Evolutionary conservation across 2,113 vertebrate species (phyloP).

Genomic region (Lipotes vexillifer): DNA sequence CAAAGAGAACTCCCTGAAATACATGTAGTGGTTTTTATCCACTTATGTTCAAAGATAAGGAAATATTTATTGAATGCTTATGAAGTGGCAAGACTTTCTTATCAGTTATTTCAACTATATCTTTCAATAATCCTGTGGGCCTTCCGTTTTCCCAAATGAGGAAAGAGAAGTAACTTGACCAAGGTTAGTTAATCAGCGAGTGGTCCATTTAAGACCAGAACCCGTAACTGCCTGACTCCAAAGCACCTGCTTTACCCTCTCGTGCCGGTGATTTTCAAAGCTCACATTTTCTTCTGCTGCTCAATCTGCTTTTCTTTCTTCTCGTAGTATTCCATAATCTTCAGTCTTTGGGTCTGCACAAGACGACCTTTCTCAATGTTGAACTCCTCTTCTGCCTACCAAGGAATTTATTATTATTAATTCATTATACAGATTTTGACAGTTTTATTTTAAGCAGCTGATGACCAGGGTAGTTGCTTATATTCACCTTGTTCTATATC

Average conservation of each 20-base stretch:
- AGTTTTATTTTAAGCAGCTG: background rate
- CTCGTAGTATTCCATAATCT: slow-evolving; percentile 99
- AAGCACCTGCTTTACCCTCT: background rate
- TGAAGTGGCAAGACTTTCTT: background rate
- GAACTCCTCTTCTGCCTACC: slow-evolving; percentile 98
- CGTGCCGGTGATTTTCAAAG: background rate
- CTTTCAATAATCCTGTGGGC: background rate
- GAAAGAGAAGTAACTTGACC: background rate
- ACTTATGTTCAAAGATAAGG: background rate
- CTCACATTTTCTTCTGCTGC: slow-evolving; percentile 98
- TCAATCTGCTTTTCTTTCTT: slow-evolving; percentile 99
- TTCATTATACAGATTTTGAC: background rate
- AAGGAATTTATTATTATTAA: slow-evolving; percentile 36
- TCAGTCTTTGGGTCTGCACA: slow-evolving; percentile 97
- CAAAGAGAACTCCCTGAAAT: background rate
- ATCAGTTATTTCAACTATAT: background rate
- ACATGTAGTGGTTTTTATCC: background rate
- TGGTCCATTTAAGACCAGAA: background rate
- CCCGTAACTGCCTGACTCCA: background rate
- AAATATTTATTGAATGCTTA: background rate
- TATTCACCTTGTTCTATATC: background rate
- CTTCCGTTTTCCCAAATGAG: background rate
- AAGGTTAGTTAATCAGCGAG: background rate
- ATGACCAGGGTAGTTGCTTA: background rate
- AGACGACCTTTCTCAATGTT: slow-evolving; percentile 99